Base-by-base conservation (phyloP, 2,113 vertebrate genomes). In the Salvelinus alpinus region DNA sequence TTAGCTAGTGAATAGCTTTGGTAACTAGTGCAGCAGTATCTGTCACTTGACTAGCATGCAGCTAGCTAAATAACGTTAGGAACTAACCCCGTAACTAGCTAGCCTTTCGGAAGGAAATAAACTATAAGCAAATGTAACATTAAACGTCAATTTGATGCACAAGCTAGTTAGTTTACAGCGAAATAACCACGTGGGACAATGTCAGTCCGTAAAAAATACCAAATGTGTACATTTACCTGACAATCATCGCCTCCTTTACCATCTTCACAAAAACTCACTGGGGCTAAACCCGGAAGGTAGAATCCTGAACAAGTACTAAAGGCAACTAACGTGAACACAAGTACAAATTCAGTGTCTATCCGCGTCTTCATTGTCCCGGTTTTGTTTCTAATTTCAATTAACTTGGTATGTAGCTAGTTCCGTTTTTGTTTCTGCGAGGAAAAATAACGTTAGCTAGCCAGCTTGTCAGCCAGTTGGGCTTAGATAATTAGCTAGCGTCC, bases 251-350 rank as follows among this genome's bases (percentile, higher is more conserved):
- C 69, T 14, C 16, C 78, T 86, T 88, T 82, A 68, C 44, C 82
- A 0, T 88, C 73, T 48, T 93, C 91, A 71, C 97, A 99, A 85
- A 99, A 99, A 94, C 93, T 99, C 88, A 98, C 97, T 6, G 97
- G 97, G 29, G 97, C 97, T 90, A 99, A 94, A 91, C 97, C 97
- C 65, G 97, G 97, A 90, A 99, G 93, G 88, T 98, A 98, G 91
- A 99, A 99, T 54, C 87, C 92, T 54, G 82, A 91, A 73, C 89
- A 86, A n/a, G 75, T 78, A 84, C 51, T 81, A 29, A 89, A 38
- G 78, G 70, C 77, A 8, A 89, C 38, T 4, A 93, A 83, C 72
- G 64, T 86, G 74, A 29, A 85, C 70, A 84, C 38, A 51, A 91
- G 78, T 71, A 72, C 66, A 14, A 80, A 85, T 74, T 78, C 69